Percentiles rank a stretch among this genome's conserved stretches.
phyloP scores from a whole-genome alignment of 53 echinoderm and acorn worm species.

The Luidia sarsii region DNA sequence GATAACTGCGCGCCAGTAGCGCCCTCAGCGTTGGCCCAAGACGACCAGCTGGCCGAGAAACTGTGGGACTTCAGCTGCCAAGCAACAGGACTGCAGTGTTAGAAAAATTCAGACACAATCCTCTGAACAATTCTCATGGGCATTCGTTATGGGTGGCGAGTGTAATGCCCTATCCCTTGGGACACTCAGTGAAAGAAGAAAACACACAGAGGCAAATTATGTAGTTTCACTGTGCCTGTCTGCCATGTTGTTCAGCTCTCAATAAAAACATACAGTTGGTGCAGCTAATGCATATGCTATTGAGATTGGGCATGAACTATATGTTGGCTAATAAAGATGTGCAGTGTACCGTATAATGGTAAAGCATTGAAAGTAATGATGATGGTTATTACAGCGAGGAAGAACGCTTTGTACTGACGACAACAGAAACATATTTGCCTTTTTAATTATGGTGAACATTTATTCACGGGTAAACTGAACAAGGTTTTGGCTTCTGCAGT shows the following conservation, averaged over 20 bases:
- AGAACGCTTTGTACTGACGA: constrained; percentile 37
- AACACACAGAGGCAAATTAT: no score
- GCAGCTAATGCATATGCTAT: no score
- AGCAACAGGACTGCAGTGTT: constrained; percentile 53
- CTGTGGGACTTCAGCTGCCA: constrained; percentile 83
- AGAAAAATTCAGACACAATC: background rate
- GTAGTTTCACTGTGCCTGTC: no score
- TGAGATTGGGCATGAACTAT: no score
- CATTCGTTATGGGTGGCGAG: background rate
- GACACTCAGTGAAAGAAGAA: no score
- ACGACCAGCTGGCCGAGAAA: constrained; percentile 53
- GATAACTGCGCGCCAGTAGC: constrained; percentile 46
- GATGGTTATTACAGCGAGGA: background rate
- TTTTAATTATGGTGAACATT: constrained; percentile 50
- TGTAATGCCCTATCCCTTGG: no score
- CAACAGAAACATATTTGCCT: constrained; percentile 69
- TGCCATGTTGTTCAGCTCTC: no score
- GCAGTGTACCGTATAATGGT: background rate
- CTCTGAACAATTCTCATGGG: background rate
- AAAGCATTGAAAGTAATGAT: no score
- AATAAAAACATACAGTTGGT: no score
- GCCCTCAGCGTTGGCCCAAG: constrained; percentile 50
- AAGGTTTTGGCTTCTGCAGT: no score
- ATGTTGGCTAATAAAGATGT: no score
- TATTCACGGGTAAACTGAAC: no score